Conservation (phyloP, 2,888 invertebrate genomes). For the Troglohyphantes excavatus region DNA sequence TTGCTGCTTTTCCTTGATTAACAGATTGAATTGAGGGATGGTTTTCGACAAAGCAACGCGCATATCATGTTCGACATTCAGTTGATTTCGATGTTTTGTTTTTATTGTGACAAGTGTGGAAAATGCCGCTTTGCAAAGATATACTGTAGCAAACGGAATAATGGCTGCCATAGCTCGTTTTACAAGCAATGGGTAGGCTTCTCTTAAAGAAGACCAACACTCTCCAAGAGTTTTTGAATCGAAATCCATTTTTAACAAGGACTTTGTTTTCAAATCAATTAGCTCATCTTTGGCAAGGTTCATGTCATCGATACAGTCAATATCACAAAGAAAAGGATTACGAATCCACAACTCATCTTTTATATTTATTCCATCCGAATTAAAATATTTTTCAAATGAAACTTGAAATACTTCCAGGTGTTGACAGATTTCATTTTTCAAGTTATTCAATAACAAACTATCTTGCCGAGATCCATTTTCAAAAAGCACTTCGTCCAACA, state of each 20-base stretch:
- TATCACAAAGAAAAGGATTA: constrained; percentile 73
- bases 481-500: constrained; percentile 62
- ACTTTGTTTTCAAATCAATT: too few relatives aligned
- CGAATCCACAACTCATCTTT: constrained; percentile 71
- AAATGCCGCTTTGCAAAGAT: constrained; percentile 60
- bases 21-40: constrained; percentile 62
- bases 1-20: constrained; percentile 65
- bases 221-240: too few relatives aligned
- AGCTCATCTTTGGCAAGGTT: neutral
- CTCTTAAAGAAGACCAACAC: too few relatives aligned
- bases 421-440: constrained; percentile 40
- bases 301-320: constrained; percentile 53
- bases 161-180: constrained; percentile 66
- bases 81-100: constrained; percentile 65
- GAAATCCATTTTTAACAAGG: neutral
- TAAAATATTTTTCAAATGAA: too few relatives aligned
- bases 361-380: constrained; percentile 64
- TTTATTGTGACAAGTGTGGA: too few relatives aligned
- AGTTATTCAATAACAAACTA: constrained; percentile 51
- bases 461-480: constrained; percentile 56
- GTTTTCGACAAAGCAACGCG: constrained; percentile 60
- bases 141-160: constrained; percentile 67
- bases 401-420: constrained; percentile 34
- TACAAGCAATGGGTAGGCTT: constrained; percentile 70
- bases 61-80: constrained; percentile 60